Evolutionary conservation across 2,113 vertebrate genomes (phyloP).

Genomic region (Piprites chloris): DNA sequence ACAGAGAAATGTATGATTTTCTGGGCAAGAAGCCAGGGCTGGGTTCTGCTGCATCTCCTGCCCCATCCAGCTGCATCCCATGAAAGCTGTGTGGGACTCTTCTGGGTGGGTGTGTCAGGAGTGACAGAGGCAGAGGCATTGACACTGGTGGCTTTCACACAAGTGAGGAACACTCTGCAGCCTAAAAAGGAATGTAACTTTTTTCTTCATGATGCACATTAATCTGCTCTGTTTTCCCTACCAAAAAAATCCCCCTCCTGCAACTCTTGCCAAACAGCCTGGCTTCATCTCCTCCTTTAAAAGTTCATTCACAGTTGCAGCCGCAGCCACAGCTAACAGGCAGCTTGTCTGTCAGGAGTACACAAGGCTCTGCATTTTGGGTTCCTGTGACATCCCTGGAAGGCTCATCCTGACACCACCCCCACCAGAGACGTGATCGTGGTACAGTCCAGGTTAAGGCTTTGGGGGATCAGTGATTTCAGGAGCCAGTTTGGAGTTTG

Average conservation of each 20-base stretch:
- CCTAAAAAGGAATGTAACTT: not conserved
- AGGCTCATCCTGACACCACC: conserved; percentile 28
- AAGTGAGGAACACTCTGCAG: not conserved
- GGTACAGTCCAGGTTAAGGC: conserved; percentile 71
- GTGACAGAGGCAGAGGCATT: not conserved
- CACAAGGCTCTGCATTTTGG: not conserved
- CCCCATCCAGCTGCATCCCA: not conserved
- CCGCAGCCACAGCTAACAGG: not conserved
- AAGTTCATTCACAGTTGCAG: not conserved
- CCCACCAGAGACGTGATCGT: conserved; percentile 51
- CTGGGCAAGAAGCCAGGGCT: not conserved
- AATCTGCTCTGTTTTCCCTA: not conserved
- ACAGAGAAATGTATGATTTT: not conserved
- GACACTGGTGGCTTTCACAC: not conserved
- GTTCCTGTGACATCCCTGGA: conserved; percentile 35
- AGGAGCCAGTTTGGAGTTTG: conserved; percentile 22
- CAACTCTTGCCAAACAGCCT: conserved; percentile 6
- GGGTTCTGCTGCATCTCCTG: not conserved
- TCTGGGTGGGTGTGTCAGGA: fast-evolving
- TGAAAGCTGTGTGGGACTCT: not conserved
- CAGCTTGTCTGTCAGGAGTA: not conserved
- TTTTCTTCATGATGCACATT: not conserved
- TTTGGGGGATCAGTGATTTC: conserved; percentile 11
- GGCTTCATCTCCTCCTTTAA: conserved; percentile 12
- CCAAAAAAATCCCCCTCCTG: not conserved